Conservation (phyloP, 2,888 invertebrate genomes). For the Ptycholaimellus sp. region DNA sequence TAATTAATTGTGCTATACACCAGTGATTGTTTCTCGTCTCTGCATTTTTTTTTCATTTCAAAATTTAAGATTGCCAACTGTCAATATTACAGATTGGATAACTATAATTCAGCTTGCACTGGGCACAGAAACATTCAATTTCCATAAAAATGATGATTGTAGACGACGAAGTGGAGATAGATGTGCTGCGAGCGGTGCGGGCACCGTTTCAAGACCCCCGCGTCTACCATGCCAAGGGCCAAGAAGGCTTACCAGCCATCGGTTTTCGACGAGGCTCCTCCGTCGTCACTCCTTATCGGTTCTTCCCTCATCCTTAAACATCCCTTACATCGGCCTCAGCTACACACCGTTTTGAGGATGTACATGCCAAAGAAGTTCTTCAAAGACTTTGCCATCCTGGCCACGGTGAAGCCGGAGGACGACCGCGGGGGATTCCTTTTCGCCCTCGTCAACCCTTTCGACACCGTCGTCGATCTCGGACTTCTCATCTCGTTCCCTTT, state of each 20-base stretch:
- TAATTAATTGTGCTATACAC: too few species aligned
- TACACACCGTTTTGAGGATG: too few species aligned
- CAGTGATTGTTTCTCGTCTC: too few species aligned
- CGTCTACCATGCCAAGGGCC: conserved; percentile 52
- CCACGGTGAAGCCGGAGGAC: conserved; percentile 49
- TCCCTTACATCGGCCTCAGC: too few species aligned
- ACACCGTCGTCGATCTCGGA: conserved; percentile 64
- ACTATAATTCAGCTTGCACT: too few species aligned
- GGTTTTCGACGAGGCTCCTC: conserved; percentile 55
- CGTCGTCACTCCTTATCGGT: conserved; percentile 37
- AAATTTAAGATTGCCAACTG: too few species aligned
- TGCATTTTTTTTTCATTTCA: too few species aligned
- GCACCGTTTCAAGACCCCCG: conserved; percentile 37
- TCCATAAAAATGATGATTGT: conserved; percentile 5
- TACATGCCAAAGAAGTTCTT: conserved; percentile 38
- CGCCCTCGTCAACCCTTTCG: conserved; percentile 70
- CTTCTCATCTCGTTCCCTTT: conserved; percentile 14
- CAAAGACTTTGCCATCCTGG: conserved; percentile 58
- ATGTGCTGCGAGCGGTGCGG: conserved; percentile 52
- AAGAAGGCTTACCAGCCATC: conserved; percentile 65
- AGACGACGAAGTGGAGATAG: conserved; percentile 36
- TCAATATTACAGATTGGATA: too few species aligned
- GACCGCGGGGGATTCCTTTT: conserved; percentile 53
- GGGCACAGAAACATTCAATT: too few species aligned
- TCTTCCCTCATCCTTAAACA: too few species aligned